phyloP scores from a whole-genome alignment of 2,113 vertebrate species.

The Eurystomus gularis region DNA sequence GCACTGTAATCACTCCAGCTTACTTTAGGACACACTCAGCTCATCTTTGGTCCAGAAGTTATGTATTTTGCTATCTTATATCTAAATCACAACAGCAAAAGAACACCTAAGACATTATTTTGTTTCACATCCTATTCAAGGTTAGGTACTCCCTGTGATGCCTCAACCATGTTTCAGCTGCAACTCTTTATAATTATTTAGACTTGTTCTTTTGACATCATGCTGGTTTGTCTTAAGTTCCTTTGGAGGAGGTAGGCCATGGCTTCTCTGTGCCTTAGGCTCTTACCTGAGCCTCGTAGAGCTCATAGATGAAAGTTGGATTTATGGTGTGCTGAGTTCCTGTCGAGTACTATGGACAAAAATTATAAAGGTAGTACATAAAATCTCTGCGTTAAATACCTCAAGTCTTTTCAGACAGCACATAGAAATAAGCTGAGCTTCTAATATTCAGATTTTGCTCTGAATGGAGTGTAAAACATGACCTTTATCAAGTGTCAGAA shows the following conservation, averaged over 20 bases:
- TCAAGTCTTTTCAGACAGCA: not conserved
- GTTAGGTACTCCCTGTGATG: not conserved
- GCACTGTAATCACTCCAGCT: not conserved
- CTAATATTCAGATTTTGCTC: not conserved
- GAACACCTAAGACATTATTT: not conserved
- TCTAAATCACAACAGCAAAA: not conserved
- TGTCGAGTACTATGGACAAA: not conserved
- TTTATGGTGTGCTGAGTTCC: not conserved
- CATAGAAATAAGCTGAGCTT: not conserved
- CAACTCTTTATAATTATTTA: not conserved
- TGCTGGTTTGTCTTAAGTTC: not conserved
- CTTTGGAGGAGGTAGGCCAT: not conserved
- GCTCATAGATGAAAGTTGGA: not conserved
- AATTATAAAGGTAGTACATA: not conserved
- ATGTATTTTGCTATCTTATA: not conserved
- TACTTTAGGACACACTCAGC: not conserved
- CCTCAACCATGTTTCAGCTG: not conserved
- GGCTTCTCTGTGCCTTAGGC: not conserved
- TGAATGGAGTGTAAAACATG: conserved; percentile 12
- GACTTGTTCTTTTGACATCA: not conserved
- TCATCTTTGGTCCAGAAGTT: not conserved
- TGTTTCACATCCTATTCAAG: not conserved
- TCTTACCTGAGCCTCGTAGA: not conserved
- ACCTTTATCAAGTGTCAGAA: conserved; percentile 19
- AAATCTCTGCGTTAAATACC: not conserved